A percentile compares a stretch with the other conserved stretches of the same genome.
These are phyloP conservation scores for Syngnathus rostellatus DNA, from an alignment of 2,797 vertebrate species.

Conservation along the genomic window DNA sequence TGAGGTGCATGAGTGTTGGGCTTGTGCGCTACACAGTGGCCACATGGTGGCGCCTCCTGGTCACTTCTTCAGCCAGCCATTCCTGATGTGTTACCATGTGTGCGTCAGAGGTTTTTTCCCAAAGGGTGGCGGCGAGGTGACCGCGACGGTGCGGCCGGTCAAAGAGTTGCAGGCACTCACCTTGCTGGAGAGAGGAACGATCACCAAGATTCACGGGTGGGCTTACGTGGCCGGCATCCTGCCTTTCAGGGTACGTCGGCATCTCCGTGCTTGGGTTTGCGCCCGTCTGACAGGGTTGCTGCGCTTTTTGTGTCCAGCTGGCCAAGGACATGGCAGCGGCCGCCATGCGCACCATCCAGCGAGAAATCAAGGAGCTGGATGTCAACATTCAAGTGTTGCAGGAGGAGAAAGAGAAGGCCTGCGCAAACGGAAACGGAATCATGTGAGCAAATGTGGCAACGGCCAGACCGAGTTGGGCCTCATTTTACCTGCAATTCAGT, in stretches of 20 bases:
- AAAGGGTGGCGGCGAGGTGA: conserved; percentile 87
- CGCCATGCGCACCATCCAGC: conserved; percentile 86
- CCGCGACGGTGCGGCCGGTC: conserved; percentile 79
- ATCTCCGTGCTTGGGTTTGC: no score
- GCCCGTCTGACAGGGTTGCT: no score
- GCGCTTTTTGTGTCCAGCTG: conserved; percentile 62
- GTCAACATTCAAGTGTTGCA: conserved; percentile 85
- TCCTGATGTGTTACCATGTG: conserved; percentile 8
- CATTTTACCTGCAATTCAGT: no score
- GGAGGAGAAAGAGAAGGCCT: conserved; percentile 79
- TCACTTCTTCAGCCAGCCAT: neutral
- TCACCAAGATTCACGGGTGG: conserved; percentile 90
- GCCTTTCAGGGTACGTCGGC: conserved; percentile 77
- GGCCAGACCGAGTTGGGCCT: no score
- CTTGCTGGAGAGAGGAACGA: conserved; percentile 82
- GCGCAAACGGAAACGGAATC: conserved; percentile 87
- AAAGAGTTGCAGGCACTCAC: conserved; percentile 80
- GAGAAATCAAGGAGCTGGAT: conserved; percentile 87
- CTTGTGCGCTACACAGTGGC: no score
- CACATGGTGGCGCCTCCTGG: no score
- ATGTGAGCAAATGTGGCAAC: conserved; percentile 71
- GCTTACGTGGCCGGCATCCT: conserved; percentile 89
- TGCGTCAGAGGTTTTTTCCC: conserved; percentile 87
- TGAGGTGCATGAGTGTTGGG: conserved; percentile 69
- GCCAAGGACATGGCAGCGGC: conserved; percentile 91